Evolutionary conservation across 2,888 invertebrate species (phyloP).

Genomic region (Amaurobius ferox): DNA sequence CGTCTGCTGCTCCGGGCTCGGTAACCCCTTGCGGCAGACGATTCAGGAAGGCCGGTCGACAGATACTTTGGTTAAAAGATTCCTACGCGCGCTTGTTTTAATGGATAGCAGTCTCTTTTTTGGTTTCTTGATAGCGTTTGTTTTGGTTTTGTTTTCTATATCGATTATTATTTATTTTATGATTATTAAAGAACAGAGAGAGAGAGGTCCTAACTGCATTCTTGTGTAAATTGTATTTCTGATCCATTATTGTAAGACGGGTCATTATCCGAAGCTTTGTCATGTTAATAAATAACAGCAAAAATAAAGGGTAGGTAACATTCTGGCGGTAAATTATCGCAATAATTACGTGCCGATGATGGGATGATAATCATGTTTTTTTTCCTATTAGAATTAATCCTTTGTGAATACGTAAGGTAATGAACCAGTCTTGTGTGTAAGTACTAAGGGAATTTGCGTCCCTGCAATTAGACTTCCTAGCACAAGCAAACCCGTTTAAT

Average conservation of each 20-base stretch:
- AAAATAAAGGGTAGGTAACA: background rate
- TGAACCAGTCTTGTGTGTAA: background rate
- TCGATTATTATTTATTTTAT: background rate
- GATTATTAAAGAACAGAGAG: background rate
- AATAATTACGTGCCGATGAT: conserved; percentile 1
- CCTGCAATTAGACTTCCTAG: background rate
- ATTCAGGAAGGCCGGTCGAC: conserved; percentile 47
- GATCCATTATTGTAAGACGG: background rate
- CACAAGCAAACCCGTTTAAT: too few species aligned
- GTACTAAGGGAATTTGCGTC: background rate
- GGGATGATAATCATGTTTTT: background rate
- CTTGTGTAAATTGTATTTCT: conserved; percentile 9
- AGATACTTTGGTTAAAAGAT: background rate
- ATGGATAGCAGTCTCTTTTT: conserved; percentile 1
- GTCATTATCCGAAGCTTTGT: background rate
- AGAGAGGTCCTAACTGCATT: background rate
- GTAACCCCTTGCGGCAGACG: background rate
- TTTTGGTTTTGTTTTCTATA: conserved; percentile 8
- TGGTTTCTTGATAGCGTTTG: conserved; percentile 1
- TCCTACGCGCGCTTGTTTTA: background rate
- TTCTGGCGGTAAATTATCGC: background rate
- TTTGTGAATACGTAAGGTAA: background rate
- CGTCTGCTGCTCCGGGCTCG: conserved; percentile 38
- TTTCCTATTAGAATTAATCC: too few species aligned
- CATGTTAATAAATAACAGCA: background rate